Evolutionary conservation across 2,888 invertebrate genomes (phyloP), one percentile per base, ranked within the genome.

Genomic region (Hirtodrosophila alboralis): DNA sequence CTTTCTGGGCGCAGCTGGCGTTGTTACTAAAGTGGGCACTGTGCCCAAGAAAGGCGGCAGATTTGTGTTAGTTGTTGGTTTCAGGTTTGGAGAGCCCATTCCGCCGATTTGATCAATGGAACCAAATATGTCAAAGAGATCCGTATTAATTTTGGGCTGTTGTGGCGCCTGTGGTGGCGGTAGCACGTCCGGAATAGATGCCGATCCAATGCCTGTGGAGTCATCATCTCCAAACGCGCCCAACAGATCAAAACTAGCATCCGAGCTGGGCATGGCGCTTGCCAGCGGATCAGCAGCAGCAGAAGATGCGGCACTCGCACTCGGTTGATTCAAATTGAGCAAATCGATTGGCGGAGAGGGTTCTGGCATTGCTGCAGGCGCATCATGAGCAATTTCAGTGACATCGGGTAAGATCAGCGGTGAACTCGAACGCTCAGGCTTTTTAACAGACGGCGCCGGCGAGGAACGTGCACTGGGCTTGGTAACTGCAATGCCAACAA

Each of bases 81-180:
- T 73, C 0, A 78, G 9, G 26, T 77, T 71, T 41, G 78, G 65
- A 10, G 73, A 44, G 9, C 64, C 48, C 1, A 65, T 56, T 5
- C 44, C 61, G 9, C 43, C 26, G 70, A 40, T 49, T 49, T 75
- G 63, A 66, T 81, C 80, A 9, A 91, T 79, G 8, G 92, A 88
- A 45, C 93, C 94, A 85, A 95, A 95, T 4, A 94, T 94, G 86
- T 95, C 95, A 81, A 94, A 94, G 58, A 92, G 90, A 52, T 91
- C 91, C 1, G 80, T 68, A 37, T 67, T 84, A 4, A 80, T 45
- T 48, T 70, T 87, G 8, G 88, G 66, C 57, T 84, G 71, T 54
- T 67, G 67, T 27, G 51, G 27, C 9, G 59, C 41, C 23, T 53
- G 57, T 7, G 63, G 75, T 3, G 84, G 69, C 7, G 81, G 81